phyloP scores from a whole-genome alignment of 2,797 vertebrate genomes.

The Chiroxiphia lanceolata region DNA sequence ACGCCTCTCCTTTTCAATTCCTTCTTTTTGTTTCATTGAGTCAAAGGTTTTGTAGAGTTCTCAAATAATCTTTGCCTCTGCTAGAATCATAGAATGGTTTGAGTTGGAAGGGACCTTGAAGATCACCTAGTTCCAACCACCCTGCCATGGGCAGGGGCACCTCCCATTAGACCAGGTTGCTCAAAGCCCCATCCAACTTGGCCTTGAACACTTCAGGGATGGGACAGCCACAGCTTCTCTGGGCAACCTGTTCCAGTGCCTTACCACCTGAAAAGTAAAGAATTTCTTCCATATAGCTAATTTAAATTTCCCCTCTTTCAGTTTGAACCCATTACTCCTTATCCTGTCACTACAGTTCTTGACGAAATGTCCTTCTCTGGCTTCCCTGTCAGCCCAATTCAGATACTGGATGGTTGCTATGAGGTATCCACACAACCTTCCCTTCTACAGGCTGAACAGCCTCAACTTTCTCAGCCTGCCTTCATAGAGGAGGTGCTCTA shows the following conservation, averaged over 20 bases:
- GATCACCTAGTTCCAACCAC: rapidly evolving
- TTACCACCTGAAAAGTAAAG: neutral
- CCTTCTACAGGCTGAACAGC: neutral
- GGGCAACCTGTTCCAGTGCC: neutral
- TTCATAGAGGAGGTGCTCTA: neutral
- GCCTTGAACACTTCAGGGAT: neutral
- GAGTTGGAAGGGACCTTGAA: neutral
- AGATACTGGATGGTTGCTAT: neutral
- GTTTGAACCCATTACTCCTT: neutral
- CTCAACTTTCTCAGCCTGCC: neutral
- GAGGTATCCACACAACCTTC: neutral
- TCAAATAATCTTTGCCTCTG: neutral
- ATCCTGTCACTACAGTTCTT: neutral
- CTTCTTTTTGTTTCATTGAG: neutral
- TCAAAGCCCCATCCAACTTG: too few relatives aligned
- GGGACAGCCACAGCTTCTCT: neutral
- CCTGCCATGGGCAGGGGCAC: too few relatives aligned
- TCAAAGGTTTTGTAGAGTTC: neutral
- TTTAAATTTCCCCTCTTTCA: neutral
- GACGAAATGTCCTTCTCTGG: neutral
- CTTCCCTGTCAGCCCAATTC: neutral
- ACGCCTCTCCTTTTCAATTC: neutral
- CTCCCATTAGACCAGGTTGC: neutral
- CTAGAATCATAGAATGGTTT: neutral
- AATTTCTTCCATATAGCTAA: neutral